These are phyloP conservation scores for Cyprinodon tularosa DNA, from an alignment of 2,113 vertebrate species.

Conservation along the genomic window DNA sequence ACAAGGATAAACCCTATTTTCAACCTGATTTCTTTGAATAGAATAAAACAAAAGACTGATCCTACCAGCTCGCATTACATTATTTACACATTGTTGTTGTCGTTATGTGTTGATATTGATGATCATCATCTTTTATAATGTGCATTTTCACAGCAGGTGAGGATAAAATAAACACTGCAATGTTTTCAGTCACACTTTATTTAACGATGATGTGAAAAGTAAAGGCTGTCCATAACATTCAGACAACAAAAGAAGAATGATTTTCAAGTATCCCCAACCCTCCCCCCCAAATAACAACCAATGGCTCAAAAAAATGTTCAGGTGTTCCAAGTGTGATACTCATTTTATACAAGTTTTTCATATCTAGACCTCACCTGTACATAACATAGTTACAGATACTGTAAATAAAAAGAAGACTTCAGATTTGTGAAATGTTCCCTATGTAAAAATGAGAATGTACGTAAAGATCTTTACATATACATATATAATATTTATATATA, in stretches of 20 bases:
- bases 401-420: conserved; percentile 77
- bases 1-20: too few relatives aligned
- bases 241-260: conserved; percentile 75
- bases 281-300: conserved; percentile 62
- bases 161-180: conserved; percentile 41
- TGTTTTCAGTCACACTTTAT: conserved; percentile 80
- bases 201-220: conserved; percentile 80
- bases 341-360: conserved; percentile 79
- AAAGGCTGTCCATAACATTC: conserved; percentile 80
- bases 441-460: conserved; percentile 73
- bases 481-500: conserved; percentile 68
- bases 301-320: conserved; percentile 74
- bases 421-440: conserved; percentile 72
- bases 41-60: background rate
- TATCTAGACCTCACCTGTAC: conserved; percentile 79
- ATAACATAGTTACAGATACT: conserved; percentile 84
- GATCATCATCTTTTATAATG: background rate
- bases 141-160: too few relatives aligned
- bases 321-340: conserved; percentile 77
- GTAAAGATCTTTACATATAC: conserved; percentile 71
- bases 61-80: background rate
- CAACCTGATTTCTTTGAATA: background rate
- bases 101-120: background rate
- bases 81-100: background rate
- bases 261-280: conserved; percentile 52